These are phyloP conservation scores for Gobius niger DNA, from an alignment of 2,113 vertebrate species.

Conservation along the genomic window DNA sequence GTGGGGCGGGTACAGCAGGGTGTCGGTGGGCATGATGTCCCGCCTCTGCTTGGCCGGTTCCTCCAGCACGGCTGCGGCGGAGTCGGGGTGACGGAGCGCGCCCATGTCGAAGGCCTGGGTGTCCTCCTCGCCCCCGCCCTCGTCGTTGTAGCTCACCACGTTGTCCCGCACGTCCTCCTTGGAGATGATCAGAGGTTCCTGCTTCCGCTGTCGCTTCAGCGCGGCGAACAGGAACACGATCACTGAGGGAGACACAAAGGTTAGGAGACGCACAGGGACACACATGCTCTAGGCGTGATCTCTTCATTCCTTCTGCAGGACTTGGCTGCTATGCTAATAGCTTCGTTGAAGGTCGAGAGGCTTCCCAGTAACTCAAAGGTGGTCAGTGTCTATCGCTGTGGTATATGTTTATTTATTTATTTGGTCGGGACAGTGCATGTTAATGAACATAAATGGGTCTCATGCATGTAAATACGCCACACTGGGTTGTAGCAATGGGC, in stretches of 20 bases:
- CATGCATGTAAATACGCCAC: no score
- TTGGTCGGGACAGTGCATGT: no score
- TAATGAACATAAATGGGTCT: no score
- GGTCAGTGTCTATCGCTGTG: no score
- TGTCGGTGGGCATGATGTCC: conserved; percentile 88
- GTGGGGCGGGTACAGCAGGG: conserved; percentile 76
- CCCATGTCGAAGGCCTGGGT: conserved; percentile 96
- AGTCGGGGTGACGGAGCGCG: conserved; percentile 86
- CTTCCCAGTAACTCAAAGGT: no score
- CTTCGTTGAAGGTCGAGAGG: no score
- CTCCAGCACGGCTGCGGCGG: conserved; percentile 73
- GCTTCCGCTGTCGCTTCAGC: conserved; percentile 86
- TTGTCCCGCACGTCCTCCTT: conserved; percentile 96
- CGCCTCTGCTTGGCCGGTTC: conserved; percentile 84
- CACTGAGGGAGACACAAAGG: conserved; percentile 56
- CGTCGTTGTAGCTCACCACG: conserved; percentile 95
- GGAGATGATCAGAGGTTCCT: conserved; percentile 95
- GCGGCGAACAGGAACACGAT: conserved; percentile 90
- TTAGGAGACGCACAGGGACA: no score
- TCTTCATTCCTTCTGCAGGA: no score
- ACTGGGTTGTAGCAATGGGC: no score
- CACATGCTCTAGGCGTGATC: no score
- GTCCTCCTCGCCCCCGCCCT: conserved; percentile 95
- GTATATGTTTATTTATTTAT: no score
- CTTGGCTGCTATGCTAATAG: no score